Evolutionary conservation across 2,797 vertebrate species (phyloP).

Genomic region (Dendrocincla tyrannina): DNA sequence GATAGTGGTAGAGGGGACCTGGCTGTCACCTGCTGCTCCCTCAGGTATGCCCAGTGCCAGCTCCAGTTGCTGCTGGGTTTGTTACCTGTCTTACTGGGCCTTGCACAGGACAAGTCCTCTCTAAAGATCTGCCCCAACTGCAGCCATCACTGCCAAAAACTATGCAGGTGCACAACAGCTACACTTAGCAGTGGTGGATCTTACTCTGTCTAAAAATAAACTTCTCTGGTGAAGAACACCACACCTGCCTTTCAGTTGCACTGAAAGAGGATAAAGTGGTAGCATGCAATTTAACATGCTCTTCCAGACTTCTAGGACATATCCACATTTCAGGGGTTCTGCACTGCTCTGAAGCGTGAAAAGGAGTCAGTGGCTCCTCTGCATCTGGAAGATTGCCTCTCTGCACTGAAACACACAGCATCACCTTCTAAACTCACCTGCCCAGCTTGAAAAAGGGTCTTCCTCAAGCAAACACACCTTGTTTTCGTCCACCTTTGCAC

Average conservation of each 20-base stretch:
- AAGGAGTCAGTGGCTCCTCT: not conserved
- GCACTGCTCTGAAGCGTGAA: not conserved
- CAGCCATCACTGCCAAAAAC: not conserved
- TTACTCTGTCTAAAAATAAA: not conserved
- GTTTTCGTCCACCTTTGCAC: not conserved
- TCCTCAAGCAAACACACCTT: not conserved
- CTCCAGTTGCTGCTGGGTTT: not conserved
- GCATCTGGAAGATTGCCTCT: not conserved
- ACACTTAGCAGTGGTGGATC: not conserved
- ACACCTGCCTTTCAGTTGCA: not conserved
- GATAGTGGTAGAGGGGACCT: not conserved
- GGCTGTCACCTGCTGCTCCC: not conserved
- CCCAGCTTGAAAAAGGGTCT: not conserved
- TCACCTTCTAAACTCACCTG: not conserved
- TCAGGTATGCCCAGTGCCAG: not conserved
- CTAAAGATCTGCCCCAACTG: not conserved
- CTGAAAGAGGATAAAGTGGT: not conserved
- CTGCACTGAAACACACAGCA: not conserved
- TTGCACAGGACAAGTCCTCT: not conserved
- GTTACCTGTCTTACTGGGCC: not conserved
- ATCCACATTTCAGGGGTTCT: not conserved
- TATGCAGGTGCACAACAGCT: not conserved
- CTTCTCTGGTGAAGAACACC: not conserved
- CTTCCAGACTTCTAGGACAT: not conserved
- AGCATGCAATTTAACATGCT: not conserved